These are phyloP conservation scores for Beroe forskalii DNA, from an alignment of 37 sponge, comb jelly and placozoan species.

Conservation along the genomic window DNA sequence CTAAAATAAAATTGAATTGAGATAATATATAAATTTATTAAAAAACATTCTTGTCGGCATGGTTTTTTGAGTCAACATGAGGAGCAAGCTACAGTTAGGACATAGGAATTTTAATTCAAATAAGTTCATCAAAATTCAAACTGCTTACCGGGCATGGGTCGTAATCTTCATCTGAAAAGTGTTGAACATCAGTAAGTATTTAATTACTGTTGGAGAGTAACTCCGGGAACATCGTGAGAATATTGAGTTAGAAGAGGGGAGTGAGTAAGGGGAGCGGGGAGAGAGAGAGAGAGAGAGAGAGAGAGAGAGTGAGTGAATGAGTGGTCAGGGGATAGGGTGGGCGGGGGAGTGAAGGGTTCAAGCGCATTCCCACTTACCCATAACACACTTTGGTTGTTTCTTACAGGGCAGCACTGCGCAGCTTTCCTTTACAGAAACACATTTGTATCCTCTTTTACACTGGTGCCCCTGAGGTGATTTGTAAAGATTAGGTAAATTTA, in stretches of 20 bases:
- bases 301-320: background rate
- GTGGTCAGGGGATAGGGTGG: too few species aligned
- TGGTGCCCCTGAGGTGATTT: slow-evolving; percentile 25
- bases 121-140: too few species aligned
- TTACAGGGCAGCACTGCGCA: slow-evolving; percentile 34
- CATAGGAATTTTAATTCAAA: too few species aligned
- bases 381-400: slow-evolving; percentile 16
- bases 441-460: slow-evolving; percentile 34
- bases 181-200: too few species aligned
- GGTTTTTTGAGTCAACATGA: background rate
- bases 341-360: background rate
- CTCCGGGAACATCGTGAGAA: too few species aligned
- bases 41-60: too few species aligned
- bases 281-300: slow-evolving; percentile 4
- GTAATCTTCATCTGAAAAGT: background rate
- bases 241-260: too few species aligned
- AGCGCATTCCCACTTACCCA: background rate
- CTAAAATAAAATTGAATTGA: too few species aligned
- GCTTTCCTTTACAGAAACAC: background rate
- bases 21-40: too few species aligned
- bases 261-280: background rate
- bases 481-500: too few species aligned
- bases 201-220: too few species aligned
- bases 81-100: background rate
- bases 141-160: slow-evolving; percentile 56